These are phyloP conservation scores for Pogonomyrmex californicus DNA, from an alignment of 1,140 invertebrate genomes.

Conservation along the genomic window DNA sequence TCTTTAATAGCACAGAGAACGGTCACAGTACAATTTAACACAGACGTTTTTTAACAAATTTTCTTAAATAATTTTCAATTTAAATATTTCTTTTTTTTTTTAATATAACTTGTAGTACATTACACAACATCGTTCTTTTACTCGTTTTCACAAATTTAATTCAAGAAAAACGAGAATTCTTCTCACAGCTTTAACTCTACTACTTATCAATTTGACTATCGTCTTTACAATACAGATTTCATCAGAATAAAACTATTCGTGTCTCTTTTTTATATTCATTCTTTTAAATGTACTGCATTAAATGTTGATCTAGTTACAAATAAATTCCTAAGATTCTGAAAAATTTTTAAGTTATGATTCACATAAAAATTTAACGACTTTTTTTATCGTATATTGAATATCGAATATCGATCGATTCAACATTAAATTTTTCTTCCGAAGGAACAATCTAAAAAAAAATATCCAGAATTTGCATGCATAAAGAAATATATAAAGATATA, in stretches of 20 bases:
- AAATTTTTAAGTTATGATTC: neutral
- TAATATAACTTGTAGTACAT: neutral
- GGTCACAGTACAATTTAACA: neutral
- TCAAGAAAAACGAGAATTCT: neutral
- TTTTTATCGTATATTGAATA: neutral
- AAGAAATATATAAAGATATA: neutral
- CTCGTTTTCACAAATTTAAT: neutral
- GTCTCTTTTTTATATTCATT: neutral
- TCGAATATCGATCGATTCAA: neutral
- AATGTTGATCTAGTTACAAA: slow-evolving; percentile 63
- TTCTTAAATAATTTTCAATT: too few species aligned
- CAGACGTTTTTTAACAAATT: too few species aligned
- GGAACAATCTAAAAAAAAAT: neutral
- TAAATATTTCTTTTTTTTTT: neutral
- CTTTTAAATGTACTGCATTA: neutral
- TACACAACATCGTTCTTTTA: too few species aligned
- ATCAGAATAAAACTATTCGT: neutral
- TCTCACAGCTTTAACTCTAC: neutral
- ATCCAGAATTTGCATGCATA: neutral
- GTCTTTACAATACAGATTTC: neutral
- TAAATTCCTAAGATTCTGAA: neutral
- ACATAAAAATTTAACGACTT: neutral
- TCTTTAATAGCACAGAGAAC: neutral
- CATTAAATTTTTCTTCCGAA: neutral
- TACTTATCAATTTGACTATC: neutral